A percentile compares a stretch with the other conserved stretches of the same genome.
phyloP scores from a whole-genome alignment of 2,113 vertebrate genomes.

The Acanthisitta chloris region DNA sequence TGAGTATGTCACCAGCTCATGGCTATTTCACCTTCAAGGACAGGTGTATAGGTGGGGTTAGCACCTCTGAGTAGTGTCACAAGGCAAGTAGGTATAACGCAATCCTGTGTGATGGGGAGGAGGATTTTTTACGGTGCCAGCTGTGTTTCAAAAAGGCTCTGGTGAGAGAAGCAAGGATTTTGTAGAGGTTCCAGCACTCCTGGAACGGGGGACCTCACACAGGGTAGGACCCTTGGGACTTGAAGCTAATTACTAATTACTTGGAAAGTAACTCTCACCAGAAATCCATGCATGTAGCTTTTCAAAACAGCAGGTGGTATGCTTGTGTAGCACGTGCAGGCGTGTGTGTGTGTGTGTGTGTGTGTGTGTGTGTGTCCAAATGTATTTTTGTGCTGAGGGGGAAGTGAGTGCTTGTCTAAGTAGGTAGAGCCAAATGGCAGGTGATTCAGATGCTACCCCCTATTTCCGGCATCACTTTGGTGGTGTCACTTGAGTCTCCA shows the following conservation, averaged over 20 bases:
- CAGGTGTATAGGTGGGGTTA: not conserved
- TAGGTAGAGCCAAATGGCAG: conserved; percentile 56
- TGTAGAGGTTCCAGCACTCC: not conserved
- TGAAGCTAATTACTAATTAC: not conserved
- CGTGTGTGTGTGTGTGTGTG: not conserved
- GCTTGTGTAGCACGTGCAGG: not conserved
- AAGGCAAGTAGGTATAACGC: not conserved
- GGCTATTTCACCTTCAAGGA: not conserved
- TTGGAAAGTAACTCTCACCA: not conserved
- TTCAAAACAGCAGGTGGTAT: conserved; percentile 4
- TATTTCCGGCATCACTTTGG: not conserved
- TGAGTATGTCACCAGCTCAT: not conserved
- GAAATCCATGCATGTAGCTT: not conserved
- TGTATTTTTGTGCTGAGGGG: conserved; percentile 58
- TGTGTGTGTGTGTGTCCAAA: not conserved
- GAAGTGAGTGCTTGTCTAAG: conserved; percentile 2
- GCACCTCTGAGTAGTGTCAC: not conserved
- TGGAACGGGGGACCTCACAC: not conserved
- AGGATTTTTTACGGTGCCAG: not conserved
- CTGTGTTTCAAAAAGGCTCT: not conserved
- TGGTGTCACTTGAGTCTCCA: not conserved
- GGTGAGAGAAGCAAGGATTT: not conserved
- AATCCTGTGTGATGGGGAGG: not conserved
- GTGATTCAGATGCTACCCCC: conserved; percentile 39
- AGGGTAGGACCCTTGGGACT: not conserved